A percentile compares a stretch with the other conserved stretches of the same genome.
Conservation (phyloP, 2,888 invertebrate genomes). For the Xanthia togata region DNA sequence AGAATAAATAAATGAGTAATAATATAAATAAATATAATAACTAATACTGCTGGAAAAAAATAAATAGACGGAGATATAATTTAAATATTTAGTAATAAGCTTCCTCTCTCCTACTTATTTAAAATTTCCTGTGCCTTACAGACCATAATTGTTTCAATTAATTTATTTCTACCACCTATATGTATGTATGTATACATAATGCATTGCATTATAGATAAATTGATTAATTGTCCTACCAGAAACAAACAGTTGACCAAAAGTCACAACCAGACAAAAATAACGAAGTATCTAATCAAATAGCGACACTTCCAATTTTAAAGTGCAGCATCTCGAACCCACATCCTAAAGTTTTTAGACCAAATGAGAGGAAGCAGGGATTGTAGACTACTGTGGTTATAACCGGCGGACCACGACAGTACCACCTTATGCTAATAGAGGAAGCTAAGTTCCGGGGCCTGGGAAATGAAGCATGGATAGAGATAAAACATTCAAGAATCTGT, state of each 20-base stretch:
- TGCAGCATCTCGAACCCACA: slow-evolving; percentile 72
- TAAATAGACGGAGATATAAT: too few species aligned
- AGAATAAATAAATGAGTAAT: too few species aligned
- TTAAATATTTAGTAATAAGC: too few species aligned
- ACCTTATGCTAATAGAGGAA: slow-evolving; percentile 65
- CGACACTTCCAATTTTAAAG: slow-evolving; percentile 51
- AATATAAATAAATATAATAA: too few species aligned
- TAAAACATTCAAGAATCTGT: slow-evolving; percentile 5
- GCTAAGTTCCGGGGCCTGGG: slow-evolving; percentile 60
- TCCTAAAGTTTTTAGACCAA: slow-evolving; percentile 76
- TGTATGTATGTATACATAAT: too few species aligned
- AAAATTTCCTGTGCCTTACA: too few species aligned
- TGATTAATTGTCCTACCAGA: too few species aligned
- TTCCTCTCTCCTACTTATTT: too few species aligned
- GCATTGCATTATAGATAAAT: too few species aligned
- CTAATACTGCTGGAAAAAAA: too few species aligned
- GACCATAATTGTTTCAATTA: too few species aligned
- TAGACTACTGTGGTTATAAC: slow-evolving; percentile 72
- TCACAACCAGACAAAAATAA: slow-evolving; percentile 11
- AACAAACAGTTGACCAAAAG: not conserved
- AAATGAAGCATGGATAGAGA: slow-evolving; percentile 55
- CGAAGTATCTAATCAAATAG: slow-evolving; percentile 6
- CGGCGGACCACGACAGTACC: slow-evolving; percentile 58
- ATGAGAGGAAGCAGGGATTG: slow-evolving; percentile 76
- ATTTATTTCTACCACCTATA: too few species aligned